phyloP scores from a whole-genome alignment of 1,140 invertebrate genomes.

The Apolygus lucorum region DNA sequence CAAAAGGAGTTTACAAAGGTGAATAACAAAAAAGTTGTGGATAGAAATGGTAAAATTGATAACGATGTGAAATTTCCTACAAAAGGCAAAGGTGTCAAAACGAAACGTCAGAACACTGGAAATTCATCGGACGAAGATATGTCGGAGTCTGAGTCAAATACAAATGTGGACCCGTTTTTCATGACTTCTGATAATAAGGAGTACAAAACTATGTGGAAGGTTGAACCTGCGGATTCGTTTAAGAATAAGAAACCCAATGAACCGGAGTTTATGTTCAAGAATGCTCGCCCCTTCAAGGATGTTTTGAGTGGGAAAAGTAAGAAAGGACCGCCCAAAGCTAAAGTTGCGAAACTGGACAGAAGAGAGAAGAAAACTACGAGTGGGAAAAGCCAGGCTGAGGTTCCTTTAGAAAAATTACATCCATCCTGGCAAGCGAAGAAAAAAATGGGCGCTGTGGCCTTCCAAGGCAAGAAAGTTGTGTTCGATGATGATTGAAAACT shows the following conservation, averaged over 20 bases:
- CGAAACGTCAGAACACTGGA: too few relatives aligned
- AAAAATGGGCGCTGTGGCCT: background rate
- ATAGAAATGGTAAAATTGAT: too few relatives aligned
- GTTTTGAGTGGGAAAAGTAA: background rate
- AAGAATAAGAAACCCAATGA: background rate
- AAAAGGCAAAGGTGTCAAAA: too few relatives aligned
- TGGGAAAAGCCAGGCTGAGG: background rate
- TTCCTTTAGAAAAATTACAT: background rate
- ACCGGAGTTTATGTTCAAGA: background rate
- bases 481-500: background rate
- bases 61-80: too few relatives aligned
- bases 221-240: background rate
- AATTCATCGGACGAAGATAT: too few relatives aligned
- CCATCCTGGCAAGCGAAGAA: constrained; percentile 6
- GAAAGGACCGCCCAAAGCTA: background rate
- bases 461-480: constrained; percentile 13
- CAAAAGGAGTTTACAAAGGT: too few relatives aligned
- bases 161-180: constrained; percentile 1
- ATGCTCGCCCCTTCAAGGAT: background rate
- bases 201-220: background rate
- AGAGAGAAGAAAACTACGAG: background rate
- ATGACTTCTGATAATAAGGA: constrained; percentile 1
- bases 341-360: background rate
- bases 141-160: background rate
- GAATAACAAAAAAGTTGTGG: too few relatives aligned